Conservation (phyloP, 2,797 vertebrate genomes). For the Siniperca scherzeri region DNA sequence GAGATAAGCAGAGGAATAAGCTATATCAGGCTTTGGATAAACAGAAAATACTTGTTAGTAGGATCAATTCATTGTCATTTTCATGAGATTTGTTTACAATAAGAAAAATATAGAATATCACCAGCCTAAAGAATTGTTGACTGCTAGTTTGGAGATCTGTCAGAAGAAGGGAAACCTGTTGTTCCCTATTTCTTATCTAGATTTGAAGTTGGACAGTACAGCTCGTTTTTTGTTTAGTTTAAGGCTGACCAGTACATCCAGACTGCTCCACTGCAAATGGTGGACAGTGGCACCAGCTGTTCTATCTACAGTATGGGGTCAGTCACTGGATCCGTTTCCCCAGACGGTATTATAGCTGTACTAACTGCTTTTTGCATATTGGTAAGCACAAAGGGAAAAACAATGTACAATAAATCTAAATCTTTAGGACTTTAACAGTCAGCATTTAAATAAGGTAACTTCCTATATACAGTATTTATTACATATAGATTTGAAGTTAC, state of each 20-base stretch:
- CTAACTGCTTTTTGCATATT: background rate
- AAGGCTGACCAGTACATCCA: background rate
- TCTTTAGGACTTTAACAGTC: too few relatives aligned
- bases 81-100: background rate
- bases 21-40: background rate
- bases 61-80: background rate
- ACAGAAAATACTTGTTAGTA: too few relatives aligned
- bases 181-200: background rate
- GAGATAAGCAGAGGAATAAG: too few relatives aligned
- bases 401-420: background rate
- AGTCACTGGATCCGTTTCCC: background rate
- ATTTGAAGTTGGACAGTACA: background rate
- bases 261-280: background rate
- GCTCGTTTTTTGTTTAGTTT: background rate
- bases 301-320: background rate
- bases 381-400: background rate
- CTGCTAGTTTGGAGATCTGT: background rate
- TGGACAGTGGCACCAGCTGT: background rate
- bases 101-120: background rate
- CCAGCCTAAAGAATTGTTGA: too few relatives aligned
- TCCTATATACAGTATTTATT: background rate
- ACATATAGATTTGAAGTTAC: background rate
- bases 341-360: background rate
- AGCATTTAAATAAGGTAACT: background rate
- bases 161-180: too few relatives aligned